Evolutionary conservation across 2,797 vertebrate genomes (phyloP), one percentile per base, ranked within the genome.

Genomic region (Aselliscus stoliczkanus): DNA sequence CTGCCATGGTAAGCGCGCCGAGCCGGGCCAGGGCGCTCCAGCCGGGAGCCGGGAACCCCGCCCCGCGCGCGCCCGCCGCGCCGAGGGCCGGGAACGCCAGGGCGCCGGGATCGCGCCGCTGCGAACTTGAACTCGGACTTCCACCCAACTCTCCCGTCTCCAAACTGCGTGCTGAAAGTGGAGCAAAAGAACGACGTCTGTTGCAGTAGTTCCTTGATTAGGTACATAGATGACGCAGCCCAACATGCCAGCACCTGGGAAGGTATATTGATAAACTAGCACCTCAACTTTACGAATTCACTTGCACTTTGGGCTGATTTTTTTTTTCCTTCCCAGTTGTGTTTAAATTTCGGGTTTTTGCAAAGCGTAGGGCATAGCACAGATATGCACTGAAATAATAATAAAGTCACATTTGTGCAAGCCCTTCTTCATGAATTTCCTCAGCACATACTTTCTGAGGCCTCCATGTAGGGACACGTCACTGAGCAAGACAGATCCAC

Each of bases 1-100:
- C 80, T 18, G 84, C 90, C 93, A 90, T 97, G n/a, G 77, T 27
- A 80, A 75, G 73, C 65, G 7, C 58, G 73, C 85, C 0, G 80
- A 42, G 60, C 79, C 0, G 3, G 52, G 52, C 58, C 7, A 4
- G 17, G 13, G 25, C 14, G 60, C 54, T 25, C 58, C 60, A 60
- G 34, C 14, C 25, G 14, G 27, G 10, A 6, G 3, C 58, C 37
- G 14, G 14, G 34, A 39, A 12, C 50, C n/a, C 60, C 52, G 52
- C 88, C 34, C 14, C 25, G 34, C 47, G 47, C 47, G 47, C 47
- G 47, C 47, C 47, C 47, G 47, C 47, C 21, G 21, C 7, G 56
- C 31, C 1, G 21, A 21, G n/a, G 13, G 29, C 52, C 17, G 1
- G 8, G 29, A 14, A 58, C 84, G 4, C 4, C 39, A 56, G 44